A percentile compares a stretch with the other conserved stretches of the same genome.
Evolutionary conservation across 2,888 invertebrate species (phyloP).

Genomic region (Phrixothrix hirtus): DNA sequence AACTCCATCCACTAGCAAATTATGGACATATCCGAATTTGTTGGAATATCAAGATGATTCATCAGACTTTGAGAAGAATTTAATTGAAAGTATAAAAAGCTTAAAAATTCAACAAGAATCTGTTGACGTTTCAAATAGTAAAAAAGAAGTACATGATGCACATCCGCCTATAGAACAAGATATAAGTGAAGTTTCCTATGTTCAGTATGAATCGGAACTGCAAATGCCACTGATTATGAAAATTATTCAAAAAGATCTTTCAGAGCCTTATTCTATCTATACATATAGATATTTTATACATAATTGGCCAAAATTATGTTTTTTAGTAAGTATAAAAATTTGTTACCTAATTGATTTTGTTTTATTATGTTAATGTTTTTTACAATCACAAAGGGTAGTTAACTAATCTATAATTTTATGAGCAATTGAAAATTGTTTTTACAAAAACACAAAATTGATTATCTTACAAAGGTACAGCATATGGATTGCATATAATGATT

Average conservation of each 20-base stretch:
- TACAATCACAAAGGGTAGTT: no score
- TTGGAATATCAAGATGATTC: constrained; percentile 11
- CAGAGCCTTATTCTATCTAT: constrained; percentile 99
- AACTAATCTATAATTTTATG: no score
- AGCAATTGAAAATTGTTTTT: no score
- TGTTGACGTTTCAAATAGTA: constrained; percentile 5
- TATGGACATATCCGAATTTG: constrained; percentile 4
- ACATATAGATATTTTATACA: constrained; percentile 99
- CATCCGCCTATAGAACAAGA: constrained; percentile 13
- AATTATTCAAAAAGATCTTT: constrained; percentile 97
- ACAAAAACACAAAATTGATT: no score
- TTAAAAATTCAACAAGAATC: constrained; percentile 24
- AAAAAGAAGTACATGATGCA: constrained; percentile 3
- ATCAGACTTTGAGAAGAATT: constrained; percentile 28
- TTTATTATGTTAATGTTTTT: constrained; percentile 3
- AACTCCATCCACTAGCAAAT: constrained; percentile 17
- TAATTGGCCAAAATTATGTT: constrained; percentile 99
- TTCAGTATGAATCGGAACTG: constrained; percentile 89
- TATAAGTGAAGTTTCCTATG: constrained; percentile 58
- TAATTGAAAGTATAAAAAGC: constrained; percentile 30
- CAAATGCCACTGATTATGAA: constrained; percentile 99
- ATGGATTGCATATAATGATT: no score
- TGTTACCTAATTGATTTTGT: background rate
- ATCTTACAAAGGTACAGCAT: no score
- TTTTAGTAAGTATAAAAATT: constrained; percentile 74